phyloP scores from a whole-genome alignment of 2,797 vertebrate species.

The Myotis vivesi region DNA sequence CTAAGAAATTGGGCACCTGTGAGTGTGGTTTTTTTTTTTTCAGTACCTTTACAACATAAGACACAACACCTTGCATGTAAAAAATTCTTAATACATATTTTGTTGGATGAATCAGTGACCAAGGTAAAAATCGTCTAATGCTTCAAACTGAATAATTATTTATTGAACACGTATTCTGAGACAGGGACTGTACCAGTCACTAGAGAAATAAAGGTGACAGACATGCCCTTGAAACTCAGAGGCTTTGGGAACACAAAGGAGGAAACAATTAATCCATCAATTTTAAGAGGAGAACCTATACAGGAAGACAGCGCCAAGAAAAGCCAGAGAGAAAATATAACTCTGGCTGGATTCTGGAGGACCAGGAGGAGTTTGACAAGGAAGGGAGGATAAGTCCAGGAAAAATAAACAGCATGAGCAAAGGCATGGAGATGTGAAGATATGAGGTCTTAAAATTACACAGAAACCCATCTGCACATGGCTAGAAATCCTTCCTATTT shows the following conservation, averaged over 20 bases:
- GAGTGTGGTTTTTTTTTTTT: not conserved
- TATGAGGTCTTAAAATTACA: not conserved
- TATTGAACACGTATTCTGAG: conserved; percentile 11
- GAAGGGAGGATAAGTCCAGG: not conserved
- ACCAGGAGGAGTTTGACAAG: not conserved
- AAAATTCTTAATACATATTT: conserved; percentile 27
- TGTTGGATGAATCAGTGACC: not conserved
- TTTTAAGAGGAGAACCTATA: not conserved
- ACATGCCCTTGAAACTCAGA: conserved; percentile 31
- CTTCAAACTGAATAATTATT: conserved; percentile 23
- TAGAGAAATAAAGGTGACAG: conserved; percentile 14
- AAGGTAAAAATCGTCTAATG: not conserved
- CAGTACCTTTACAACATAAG: not conserved
- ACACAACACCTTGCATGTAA: not conserved
- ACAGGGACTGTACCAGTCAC: not conserved
- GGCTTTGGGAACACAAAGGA: conserved; percentile 25
- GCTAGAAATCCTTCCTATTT: not conserved
- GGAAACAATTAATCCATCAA: conserved; percentile 59
- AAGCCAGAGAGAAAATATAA: conserved; percentile 4
- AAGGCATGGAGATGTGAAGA: not conserved
- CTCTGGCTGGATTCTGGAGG: not conserved
- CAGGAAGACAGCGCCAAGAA: not conserved
- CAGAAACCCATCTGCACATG: not conserved
- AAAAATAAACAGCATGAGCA: not conserved
- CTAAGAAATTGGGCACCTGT: not conserved